Evolutionary conservation across 2,113 vertebrate genomes (phyloP).

Genomic region (Tychaedon coryphoeus): DNA sequence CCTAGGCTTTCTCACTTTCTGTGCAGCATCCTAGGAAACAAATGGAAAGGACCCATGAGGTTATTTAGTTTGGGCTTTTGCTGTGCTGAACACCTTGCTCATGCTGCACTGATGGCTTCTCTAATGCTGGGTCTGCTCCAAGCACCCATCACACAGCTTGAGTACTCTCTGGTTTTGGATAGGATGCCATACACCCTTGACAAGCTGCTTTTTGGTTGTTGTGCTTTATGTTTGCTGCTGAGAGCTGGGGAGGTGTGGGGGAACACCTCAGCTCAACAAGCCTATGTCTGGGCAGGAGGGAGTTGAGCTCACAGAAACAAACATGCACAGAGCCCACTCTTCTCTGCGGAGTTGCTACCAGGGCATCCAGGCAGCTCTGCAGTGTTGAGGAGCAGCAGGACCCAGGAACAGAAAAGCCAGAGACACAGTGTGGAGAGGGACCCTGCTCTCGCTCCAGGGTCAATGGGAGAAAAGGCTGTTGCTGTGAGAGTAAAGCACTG

Average conservation of each 20-base stretch:
- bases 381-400: background rate
- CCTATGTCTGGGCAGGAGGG: background rate
- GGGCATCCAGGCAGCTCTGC: background rate
- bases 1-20: background rate
- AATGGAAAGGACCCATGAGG: background rate
- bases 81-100: background rate
- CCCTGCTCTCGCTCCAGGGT: rapidly evolving
- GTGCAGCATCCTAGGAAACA: background rate
- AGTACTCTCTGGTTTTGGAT: background rate
- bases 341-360: background rate
- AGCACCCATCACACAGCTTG: background rate
- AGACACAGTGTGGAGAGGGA: background rate
- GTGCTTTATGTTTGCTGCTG: background rate
- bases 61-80: background rate
- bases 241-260: background rate
- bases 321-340: background rate
- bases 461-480: background rate
- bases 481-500: background rate
- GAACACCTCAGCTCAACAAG: background rate
- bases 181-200: background rate
- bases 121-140: background rate
- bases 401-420: background rate
- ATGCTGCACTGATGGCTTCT: background rate
- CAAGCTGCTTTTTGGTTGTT: background rate
- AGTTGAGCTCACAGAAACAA: background rate